Evolutionary conservation across 2,113 vertebrate genomes (phyloP).

Genomic region (Vidua chalybeata): DNA sequence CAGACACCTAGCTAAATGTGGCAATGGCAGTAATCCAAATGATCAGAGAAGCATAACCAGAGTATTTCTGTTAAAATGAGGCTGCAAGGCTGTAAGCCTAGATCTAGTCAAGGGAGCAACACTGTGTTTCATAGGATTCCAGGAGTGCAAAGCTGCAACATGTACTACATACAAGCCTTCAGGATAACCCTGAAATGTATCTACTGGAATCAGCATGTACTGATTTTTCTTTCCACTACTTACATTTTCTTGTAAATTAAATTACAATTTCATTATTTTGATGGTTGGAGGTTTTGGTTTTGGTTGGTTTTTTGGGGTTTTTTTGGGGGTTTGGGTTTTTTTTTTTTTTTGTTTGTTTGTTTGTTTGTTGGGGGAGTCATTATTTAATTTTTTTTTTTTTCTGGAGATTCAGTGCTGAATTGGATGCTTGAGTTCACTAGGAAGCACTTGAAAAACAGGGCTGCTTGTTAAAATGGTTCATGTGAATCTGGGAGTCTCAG

Average conservation of each 20-base stretch:
- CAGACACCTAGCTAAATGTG: background rate
- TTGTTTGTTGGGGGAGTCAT: background rate
- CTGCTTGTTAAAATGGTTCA: background rate
- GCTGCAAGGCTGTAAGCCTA: background rate
- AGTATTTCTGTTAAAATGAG: constrained; percentile 1
- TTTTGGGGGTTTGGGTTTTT: background rate
- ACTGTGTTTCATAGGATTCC: background rate
- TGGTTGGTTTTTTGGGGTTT: no score
- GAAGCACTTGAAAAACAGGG: background rate
- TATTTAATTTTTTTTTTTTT: background rate
- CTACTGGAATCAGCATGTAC: background rate
- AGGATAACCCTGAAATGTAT: background rate
- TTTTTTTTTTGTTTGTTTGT: background rate
- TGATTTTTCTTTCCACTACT: background rate
- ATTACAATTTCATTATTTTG: background rate
- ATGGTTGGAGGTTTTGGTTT: background rate
- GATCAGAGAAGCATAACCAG: background rate
- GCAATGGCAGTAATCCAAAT: background rate
- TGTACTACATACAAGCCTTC: background rate
- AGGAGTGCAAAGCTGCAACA: background rate
- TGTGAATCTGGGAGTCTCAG: background rate
- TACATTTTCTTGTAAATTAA: background rate
- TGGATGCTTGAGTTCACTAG: background rate
- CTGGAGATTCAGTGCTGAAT: background rate
- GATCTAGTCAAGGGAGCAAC: background rate